Base-by-base conservation (phyloP, 2,888 invertebrate genomes). In the Metalampra italica region DNA sequence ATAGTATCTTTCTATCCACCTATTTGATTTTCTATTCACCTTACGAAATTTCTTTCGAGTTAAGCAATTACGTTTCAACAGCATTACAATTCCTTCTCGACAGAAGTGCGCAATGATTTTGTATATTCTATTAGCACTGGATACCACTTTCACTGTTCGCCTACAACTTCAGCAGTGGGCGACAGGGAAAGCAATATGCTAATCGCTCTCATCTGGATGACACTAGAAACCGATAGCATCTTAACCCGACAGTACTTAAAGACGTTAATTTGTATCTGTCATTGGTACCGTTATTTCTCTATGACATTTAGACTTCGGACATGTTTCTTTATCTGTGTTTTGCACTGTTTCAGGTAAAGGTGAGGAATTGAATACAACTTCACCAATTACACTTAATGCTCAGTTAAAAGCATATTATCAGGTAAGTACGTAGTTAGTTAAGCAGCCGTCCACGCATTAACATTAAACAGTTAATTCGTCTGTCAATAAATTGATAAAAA, bases 291-390 rank as follows among this genome's bases (percentile, higher is more conserved):
- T 46, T 36, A 32, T 37, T 13, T 13, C 40, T 22, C 22, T 14
- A 43, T 37, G 1, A 22, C 11, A 5, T 14, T 41, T 32, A 11
- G 32, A 37, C 11, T 13, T 7, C 1, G 1, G 14, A 39, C 1
- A 14, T 34, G 11, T 43, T 50, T 34, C 46, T 29, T 62, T 70
- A 52, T 50, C 45, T 46, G 9, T 44, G 52, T 66, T 66, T 59
- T 66, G 59, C 70, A 59, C 62, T 63, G 63, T 84, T 77, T 46
- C 83, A 87, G 87, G 87, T 81, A 86, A 85, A 87, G 86, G 86
- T 87, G 78, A 82, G 82, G 14, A 46, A 44, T 22, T 7, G 8
- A 29, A 8, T 9, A 11, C 36, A n/a, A 36, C 36, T 9, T 36
- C 9, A 40, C n/a, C n/a, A n/a, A n/a, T n/a, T n/a, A 15, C 15